Evolutionary conservation across 2,113 vertebrate species (phyloP).

Genomic region (Ceuthmochares aereus): DNA sequence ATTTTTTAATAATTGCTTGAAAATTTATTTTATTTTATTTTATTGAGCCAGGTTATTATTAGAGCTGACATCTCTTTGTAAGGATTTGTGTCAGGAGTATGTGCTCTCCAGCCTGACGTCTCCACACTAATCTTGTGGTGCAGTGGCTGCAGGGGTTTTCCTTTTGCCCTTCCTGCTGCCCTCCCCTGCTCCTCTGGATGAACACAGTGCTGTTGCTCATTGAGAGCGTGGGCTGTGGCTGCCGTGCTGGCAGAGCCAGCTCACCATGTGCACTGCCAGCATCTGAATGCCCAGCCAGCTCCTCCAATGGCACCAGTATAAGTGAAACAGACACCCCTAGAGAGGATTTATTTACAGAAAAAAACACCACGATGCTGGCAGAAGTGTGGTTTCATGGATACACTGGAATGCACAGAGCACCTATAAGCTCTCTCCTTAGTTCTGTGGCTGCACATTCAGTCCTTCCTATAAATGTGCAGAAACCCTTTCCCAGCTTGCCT

Average conservation of each 20-base stretch:
- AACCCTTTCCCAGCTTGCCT: background rate
- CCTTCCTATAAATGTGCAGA: background rate
- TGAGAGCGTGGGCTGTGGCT: slow-evolving; percentile 70
- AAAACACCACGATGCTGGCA: background rate
- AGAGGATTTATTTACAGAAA: background rate
- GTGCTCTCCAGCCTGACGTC: background rate
- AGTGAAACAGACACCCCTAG: background rate
- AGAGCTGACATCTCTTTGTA: background rate
- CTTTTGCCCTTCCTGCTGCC: too few relatives aligned
- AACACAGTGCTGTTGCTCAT: slow-evolving; percentile 73
- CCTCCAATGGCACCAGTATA: slow-evolving; percentile 70
- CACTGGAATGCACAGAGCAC: background rate
- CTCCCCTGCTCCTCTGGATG: slow-evolving; percentile 72
- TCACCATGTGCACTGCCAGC: slow-evolving; percentile 64
- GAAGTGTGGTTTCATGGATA: fast-evolving
- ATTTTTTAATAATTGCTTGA: slow-evolving; percentile 36
- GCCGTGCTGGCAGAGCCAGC: slow-evolving; percentile 71
- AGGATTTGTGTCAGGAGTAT: slow-evolving; percentile 25
- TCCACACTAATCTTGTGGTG: fast-evolving
- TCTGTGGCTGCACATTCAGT: background rate
- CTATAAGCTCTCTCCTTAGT: background rate
- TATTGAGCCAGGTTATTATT: background rate
- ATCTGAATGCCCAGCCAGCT: slow-evolving; percentile 66
- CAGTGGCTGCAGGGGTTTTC: background rate
- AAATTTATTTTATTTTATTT: slow-evolving; percentile 29